phyloP scores from a whole-genome alignment of 2,797 vertebrate species.

The Gymnopithys bicolor region DNA sequence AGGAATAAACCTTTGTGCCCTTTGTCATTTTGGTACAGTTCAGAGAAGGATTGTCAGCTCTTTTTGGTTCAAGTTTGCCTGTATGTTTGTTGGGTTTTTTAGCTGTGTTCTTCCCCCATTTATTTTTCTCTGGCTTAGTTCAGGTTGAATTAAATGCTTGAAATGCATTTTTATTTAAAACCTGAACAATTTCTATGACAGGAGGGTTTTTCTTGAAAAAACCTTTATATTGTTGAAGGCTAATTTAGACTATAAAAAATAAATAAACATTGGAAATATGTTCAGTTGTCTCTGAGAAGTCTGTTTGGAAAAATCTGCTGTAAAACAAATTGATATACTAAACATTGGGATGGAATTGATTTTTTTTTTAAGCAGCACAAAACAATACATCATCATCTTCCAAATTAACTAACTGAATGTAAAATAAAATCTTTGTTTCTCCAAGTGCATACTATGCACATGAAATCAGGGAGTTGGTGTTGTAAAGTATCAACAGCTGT shows the following conservation, averaged over 20 bases:
- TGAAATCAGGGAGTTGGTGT: neutral
- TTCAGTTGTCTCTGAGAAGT: neutral
- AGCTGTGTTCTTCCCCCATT: neutral
- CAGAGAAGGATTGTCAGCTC: neutral
- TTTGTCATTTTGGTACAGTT: neutral
- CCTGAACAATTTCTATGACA: neutral
- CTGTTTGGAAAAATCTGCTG: neutral
- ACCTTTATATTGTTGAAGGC: neutral
- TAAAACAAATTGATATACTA: neutral
- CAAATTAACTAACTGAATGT: neutral
- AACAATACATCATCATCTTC: neutral
- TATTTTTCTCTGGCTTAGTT: neutral
- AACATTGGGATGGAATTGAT: neutral
- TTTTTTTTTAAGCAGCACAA: neutral
- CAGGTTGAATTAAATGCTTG: neutral
- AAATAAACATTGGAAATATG: neutral
- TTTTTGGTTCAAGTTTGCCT: neutral
- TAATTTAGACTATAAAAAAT: neutral
- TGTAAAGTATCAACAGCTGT: neutral
- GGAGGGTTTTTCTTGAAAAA: neutral
- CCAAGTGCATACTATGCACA: neutral
- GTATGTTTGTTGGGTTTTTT: neutral
- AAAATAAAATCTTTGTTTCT: neutral
- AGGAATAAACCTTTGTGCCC: neutral
- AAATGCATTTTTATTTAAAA: conserved; percentile 35